Conservation (phyloP, 2,888 invertebrate genomes). For the Melolontha melolontha region DNA sequence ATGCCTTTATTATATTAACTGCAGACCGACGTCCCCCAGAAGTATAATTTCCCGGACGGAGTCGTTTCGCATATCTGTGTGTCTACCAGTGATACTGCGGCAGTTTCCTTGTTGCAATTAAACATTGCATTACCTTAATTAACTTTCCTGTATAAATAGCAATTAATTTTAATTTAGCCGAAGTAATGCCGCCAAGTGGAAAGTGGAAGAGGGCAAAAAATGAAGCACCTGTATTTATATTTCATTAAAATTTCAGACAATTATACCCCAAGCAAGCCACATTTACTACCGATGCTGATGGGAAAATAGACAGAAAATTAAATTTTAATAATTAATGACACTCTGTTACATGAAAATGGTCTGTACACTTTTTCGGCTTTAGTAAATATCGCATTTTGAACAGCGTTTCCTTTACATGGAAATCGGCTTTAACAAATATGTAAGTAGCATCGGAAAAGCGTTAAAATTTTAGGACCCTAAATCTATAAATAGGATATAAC, state of each 20-base stretch:
- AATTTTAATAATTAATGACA: conserved; percentile 38
- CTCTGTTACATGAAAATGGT: neutral
- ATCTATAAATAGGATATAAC: too few species aligned
- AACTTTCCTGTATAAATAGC: conserved; percentile 26
- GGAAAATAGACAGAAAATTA: conserved; percentile 38
- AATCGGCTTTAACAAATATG: too few species aligned
- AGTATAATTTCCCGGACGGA: conserved; percentile 29
- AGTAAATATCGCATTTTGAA: too few species aligned
- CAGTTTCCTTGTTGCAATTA: conserved; percentile 25
- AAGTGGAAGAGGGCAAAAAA: neutral
- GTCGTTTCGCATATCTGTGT: conserved; percentile 20
- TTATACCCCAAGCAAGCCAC: conserved; percentile 7
- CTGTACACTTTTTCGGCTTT: neutral
- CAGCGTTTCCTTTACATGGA: too few species aligned
- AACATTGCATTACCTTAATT: conserved; percentile 38
- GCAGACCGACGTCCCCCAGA: neutral
- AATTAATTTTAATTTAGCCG: conserved; percentile 31
- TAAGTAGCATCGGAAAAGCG: too few species aligned
- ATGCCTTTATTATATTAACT: conserved; percentile 44
- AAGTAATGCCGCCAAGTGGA: conserved; percentile 30
- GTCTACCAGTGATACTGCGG: conserved; percentile 16
- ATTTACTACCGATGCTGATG: conserved; percentile 1
- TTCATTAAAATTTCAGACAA: conserved; percentile 38
- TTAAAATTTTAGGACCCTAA: too few species aligned
- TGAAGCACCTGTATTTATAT: conserved; percentile 40